Conservation (phyloP, 2,888 invertebrate species). For the Gandaritis pyraliata region DNA sequence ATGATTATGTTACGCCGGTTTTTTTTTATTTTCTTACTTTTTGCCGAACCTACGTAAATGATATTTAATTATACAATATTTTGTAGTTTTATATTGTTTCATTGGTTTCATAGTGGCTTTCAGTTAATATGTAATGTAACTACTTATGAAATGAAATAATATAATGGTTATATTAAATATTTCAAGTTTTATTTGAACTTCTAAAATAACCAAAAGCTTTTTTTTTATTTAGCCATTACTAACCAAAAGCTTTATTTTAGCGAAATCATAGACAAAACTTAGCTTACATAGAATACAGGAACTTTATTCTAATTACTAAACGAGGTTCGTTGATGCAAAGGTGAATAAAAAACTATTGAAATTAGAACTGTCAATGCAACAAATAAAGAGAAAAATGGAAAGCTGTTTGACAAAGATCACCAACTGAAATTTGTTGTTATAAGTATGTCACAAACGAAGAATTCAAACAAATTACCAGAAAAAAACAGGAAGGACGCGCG, state of each 20-base stretch:
- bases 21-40: constrained; percentile 22
- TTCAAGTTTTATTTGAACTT: constrained; percentile 48
- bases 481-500: constrained; percentile 65
- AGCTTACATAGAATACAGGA: too few species aligned
- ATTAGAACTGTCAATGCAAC: constrained; percentile 69
- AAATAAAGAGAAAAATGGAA: constrained; percentile 71
- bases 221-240: too few species aligned
- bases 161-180: constrained; percentile 72
- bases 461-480: constrained; percentile 72
- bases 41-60: constrained; percentile 22
- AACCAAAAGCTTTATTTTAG: not conserved
- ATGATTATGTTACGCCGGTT: constrained; percentile 8
- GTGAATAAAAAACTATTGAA: constrained; percentile 53
- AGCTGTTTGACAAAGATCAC: constrained; percentile 76
- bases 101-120: constrained; percentile 60
- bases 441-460: constrained; percentile 81
- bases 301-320: not conserved
- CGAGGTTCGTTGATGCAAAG: constrained; percentile 12
- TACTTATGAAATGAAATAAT: constrained; percentile 76
- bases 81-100: constrained; percentile 70
- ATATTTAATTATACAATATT: constrained; percentile 36
- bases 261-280: constrained; percentile 6
- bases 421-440: constrained; percentile 80
- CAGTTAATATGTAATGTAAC: constrained; percentile 57
- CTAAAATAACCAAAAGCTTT: not conserved